These are phyloP conservation scores for Physocephala rufipes DNA, from an alignment of 2,888 invertebrate species.

Conservation along the genomic window DNA sequence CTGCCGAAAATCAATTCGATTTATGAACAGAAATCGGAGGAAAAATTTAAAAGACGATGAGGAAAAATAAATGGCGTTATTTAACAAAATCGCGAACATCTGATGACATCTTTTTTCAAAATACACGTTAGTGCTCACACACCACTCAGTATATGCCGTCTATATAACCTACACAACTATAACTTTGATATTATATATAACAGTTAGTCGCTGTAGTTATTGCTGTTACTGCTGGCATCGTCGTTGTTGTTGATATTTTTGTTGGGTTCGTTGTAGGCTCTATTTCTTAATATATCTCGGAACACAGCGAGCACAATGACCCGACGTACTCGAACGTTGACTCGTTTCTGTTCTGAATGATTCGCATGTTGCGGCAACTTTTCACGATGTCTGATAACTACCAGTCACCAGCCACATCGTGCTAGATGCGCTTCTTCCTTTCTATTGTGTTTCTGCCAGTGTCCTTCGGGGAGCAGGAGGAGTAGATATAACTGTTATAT, in stretches of 20 bases:
- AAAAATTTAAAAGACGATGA: no score
- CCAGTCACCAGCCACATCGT: slow-evolving; percentile 13
- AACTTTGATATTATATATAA: no score
- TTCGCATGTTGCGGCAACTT: slow-evolving; percentile 49
- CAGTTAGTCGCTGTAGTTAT: slow-evolving; percentile 19
- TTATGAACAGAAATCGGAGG: no score
- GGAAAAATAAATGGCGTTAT: no score
- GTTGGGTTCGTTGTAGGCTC: slow-evolving; percentile 21
- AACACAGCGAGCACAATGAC: slow-evolving; percentile 56
- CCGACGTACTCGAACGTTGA: slow-evolving; percentile 61
- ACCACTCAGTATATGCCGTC: no score
- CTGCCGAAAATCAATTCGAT: neutral
- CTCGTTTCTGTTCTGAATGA: slow-evolving; percentile 57
- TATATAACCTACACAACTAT: no score
- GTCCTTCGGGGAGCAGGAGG: no score
- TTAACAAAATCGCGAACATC: no score
- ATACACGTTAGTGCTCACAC: no score
- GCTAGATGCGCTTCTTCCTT: neutral
- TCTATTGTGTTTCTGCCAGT: no score
- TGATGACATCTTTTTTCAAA: no score
- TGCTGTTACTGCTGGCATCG: slow-evolving; percentile 20
- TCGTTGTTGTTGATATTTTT: neutral
- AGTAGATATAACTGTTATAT: no score
- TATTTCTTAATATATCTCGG: slow-evolving; percentile 28
- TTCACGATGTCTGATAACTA: slow-evolving; percentile 42